These are phyloP conservation scores for Temnothorax nylanderi DNA, from an alignment of 1,140 invertebrate genomes.

Conservation along the genomic window DNA sequence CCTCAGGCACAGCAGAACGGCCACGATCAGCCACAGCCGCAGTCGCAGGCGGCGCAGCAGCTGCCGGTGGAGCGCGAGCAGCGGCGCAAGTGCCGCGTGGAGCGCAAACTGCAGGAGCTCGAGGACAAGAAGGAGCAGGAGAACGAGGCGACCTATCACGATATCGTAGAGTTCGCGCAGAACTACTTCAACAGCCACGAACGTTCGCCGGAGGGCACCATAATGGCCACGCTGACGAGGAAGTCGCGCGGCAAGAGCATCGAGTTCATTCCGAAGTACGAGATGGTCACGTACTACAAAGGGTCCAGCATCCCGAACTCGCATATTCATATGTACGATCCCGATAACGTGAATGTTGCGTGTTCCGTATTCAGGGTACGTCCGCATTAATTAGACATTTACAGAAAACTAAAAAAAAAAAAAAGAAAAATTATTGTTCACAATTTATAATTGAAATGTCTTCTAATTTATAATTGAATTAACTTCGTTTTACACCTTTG, in stretches of 20 bases:
- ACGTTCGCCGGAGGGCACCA: slow-evolving; percentile 93
- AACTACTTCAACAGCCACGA: slow-evolving; percentile 97
- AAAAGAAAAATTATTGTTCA: neutral
- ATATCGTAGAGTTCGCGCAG: slow-evolving; percentile 97
- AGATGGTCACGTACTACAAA: slow-evolving; percentile 97
- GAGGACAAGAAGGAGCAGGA: slow-evolving; percentile 87
- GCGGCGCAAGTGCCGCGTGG: slow-evolving; percentile 92
- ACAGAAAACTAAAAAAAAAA: neutral
- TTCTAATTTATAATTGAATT: neutral
- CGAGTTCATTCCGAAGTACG: slow-evolving; percentile 94
- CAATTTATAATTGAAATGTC: neutral
- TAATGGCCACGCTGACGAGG: slow-evolving; percentile 95
- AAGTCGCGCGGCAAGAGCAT: slow-evolving; percentile 90
- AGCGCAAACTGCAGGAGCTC: slow-evolving; percentile 93
- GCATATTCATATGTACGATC: slow-evolving; percentile 97
- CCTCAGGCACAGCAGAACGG: slow-evolving; percentile 67
- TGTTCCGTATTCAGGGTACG: slow-evolving; percentile 96
- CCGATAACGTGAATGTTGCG: slow-evolving; percentile 96
- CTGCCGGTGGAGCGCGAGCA: slow-evolving; percentile 87
- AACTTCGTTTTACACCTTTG: too few relatives aligned
- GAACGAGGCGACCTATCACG: slow-evolving; percentile 88
- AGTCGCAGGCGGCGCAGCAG: slow-evolving; percentile 46
- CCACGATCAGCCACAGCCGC: slow-evolving; percentile 64
- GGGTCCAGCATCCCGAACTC: slow-evolving; percentile 96
- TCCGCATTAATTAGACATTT: slow-evolving; percentile 51